Evolutionary conservation across 2,888 invertebrate genomes (phyloP).

Genomic region (Sisyra terminalis): DNA sequence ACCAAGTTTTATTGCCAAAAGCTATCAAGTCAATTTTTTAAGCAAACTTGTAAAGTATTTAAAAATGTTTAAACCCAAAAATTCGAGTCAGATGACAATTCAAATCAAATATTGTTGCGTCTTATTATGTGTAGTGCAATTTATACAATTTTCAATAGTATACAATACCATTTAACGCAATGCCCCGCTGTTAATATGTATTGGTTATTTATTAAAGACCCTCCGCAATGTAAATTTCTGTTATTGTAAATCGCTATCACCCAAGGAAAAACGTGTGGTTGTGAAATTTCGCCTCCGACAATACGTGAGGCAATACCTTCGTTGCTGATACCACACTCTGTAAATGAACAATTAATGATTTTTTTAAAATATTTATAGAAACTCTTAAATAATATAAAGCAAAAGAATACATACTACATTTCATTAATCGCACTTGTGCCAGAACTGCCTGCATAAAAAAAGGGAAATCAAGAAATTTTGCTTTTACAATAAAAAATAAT

Average conservation of each 20-base stretch:
- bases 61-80: too few relatives aligned
- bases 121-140: too few relatives aligned
- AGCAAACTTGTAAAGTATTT: too few relatives aligned
- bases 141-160: slow-evolving; percentile 3
- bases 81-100: too few relatives aligned
- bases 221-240: slow-evolving; percentile 33
- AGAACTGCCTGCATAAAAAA: background rate
- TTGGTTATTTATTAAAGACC: slow-evolving; percentile 33
- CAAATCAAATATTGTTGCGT: too few relatives aligned
- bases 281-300: slow-evolving; percentile 33
- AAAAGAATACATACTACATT: background rate
- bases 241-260: slow-evolving; percentile 31
- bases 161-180: slow-evolving; percentile 34
- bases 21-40: too few relatives aligned
- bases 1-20: too few relatives aligned
- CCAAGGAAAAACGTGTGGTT: slow-evolving; percentile 37
- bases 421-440: background rate
- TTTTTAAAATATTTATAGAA: too few relatives aligned
- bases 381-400: background rate
- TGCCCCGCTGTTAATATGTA: slow-evolving; percentile 40
- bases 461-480: background rate
- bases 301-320: slow-evolving; percentile 25
- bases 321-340: slow-evolving; percentile 21
- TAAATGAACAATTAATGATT: background rate
- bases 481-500: background rate